Conservation (phyloP, 2,888 invertebrate genomes). For the Byasa hedistus region DNA sequence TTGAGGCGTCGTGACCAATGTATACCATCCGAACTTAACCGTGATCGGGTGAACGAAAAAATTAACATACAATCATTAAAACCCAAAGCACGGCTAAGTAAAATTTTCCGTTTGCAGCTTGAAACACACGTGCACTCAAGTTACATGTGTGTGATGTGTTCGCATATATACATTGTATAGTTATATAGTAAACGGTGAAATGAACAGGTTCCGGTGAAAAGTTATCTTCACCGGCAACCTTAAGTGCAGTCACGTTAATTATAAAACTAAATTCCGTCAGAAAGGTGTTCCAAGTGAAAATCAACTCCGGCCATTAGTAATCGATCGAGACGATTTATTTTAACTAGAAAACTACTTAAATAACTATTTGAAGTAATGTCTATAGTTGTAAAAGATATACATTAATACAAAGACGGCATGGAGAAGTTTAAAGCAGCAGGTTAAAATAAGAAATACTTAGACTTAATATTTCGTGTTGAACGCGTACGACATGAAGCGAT, state of each 20-base stretch:
- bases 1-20: too few relatives aligned
- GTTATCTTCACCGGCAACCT: constrained; percentile 18
- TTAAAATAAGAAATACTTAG: too few relatives aligned
- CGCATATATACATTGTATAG: constrained; percentile 8
- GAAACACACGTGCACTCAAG: constrained; percentile 13
- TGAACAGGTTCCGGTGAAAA: constrained; percentile 28
- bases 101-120: constrained; percentile 25
- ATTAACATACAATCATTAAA: constrained; percentile 20
- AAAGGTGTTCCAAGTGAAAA: background rate
- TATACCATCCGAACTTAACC: too few relatives aligned
- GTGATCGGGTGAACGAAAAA: too few relatives aligned
- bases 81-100: constrained; percentile 17
- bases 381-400: too few relatives aligned
- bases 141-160: constrained; percentile 1
- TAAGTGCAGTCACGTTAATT: constrained; percentile 4
- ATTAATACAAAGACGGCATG: too few relatives aligned
- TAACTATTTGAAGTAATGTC: too few relatives aligned
- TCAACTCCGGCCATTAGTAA: background rate
- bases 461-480: too few relatives aligned
- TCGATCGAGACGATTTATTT: too few relatives aligned
- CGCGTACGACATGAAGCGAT: background rate
- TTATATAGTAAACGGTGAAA: constrained; percentile 23
- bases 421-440: too few relatives aligned
- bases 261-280: background rate
- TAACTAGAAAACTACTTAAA: too few relatives aligned